Evolutionary conservation across 30 jellyfish, hydroid and myxozoan genomes (phyloP), one percentile per base, ranked within the genome.

Genomic region (Hydractinia echinata): DNA sequence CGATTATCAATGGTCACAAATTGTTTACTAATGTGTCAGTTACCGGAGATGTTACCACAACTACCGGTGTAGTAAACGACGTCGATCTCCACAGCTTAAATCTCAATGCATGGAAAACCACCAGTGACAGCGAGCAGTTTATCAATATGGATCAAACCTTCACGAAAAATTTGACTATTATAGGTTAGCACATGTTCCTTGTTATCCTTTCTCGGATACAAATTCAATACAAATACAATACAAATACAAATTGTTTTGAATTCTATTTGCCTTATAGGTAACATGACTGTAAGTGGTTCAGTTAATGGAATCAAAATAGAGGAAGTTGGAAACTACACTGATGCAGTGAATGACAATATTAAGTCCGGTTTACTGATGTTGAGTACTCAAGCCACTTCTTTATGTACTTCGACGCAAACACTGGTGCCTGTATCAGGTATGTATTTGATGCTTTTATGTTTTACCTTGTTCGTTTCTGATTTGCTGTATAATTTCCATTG

Each of bases 31-130:
- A 83, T 48, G 64, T 92, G 72, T 53, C 76, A 5, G 90, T 84
- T 8, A 55, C 8, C 4, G 92, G 91, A 48, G 84, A 73, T 73
- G 64, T 84, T 64, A 83, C 61, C 49, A 85, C 88, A 5, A 74
- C 13, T 5, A 66, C 89, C 67, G 96, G 98, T 4, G 21, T 67
- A 56, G 86, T 92, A 7, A 83, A 83, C 21, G 96, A 87, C 4
- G 56, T 86, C 14, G 81, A 92, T 69, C 30, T 92, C 50, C 64
- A 15, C 5, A 76, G 83, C 11, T 13, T 92, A 64, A 74, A 72
- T 10, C 18, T 44, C 39, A 62, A 79, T 10, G 81, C 89, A 53
- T 77, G 60, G 51, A 74, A 80, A 20, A 51, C 55, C 10, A 76
- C 82, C 61, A 19, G 58, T n/a, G 85, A 54, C 16, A 52, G 66